These are phyloP conservation scores for Idaea biselata DNA, from an alignment of 2,888 invertebrate genomes.

Conservation along the genomic window DNA sequence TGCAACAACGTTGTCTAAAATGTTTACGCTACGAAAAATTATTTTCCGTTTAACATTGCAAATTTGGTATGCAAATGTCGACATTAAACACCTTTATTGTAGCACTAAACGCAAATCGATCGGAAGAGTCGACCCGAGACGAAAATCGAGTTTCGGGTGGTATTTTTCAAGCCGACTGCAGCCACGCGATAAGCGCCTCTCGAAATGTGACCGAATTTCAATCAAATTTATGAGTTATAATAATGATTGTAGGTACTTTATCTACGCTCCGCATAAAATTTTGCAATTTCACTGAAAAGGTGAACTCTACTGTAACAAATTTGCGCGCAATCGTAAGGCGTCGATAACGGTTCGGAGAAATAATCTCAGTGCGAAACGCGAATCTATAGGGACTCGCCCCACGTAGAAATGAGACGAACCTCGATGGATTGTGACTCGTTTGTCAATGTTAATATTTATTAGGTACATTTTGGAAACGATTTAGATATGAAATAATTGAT, in stretches of 20 bases:
- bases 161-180: slow-evolving; percentile 79
- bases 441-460: slow-evolving; percentile 52
- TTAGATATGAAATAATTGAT: slow-evolving; percentile 35
- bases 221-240: slow-evolving; percentile 80
- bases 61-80: slow-evolving; percentile 65
- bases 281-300: slow-evolving; percentile 77
- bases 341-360: slow-evolving; percentile 75
- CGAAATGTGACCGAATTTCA: slow-evolving; percentile 79
- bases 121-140: slow-evolving; percentile 61
- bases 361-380: slow-evolving; percentile 68
- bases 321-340: slow-evolving; percentile 74
- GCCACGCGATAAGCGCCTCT: slow-evolving; percentile 68
- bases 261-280: slow-evolving; percentile 73
- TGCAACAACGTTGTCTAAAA: slow-evolving; percentile 36
- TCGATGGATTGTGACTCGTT: slow-evolving; percentile 51
- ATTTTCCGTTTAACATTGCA: slow-evolving; percentile 46
- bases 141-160: slow-evolving; percentile 60
- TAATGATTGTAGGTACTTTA: slow-evolving; percentile 79
- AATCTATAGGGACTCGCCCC: slow-evolving; percentile 41
- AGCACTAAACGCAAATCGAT: slow-evolving; percentile 75
- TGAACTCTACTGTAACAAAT: slow-evolving; percentile 78
- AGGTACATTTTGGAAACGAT: slow-evolving; percentile 40
- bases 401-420: slow-evolving; percentile 47
- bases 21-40: slow-evolving; percentile 37
- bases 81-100: slow-evolving; percentile 69